Evolutionary conservation across 2,113 vertebrate genomes (phyloP).

Genomic region (Cyphomyrus plagiostoma): DNA sequence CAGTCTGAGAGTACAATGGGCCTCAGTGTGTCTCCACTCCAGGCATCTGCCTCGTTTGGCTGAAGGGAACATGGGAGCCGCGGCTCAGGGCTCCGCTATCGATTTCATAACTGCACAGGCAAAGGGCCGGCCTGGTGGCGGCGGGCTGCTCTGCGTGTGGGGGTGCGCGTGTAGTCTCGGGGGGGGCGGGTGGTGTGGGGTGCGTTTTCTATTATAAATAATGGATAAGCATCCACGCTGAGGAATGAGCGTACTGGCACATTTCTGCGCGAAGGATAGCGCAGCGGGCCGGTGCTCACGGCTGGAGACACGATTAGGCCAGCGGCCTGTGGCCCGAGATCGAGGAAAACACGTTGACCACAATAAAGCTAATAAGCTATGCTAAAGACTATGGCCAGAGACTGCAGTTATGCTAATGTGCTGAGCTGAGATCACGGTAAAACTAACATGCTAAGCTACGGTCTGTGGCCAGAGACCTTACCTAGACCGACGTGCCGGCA

Average conservation of each 20-base stretch:
- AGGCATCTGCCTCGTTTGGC: constrained; percentile 28
- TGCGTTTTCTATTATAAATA: constrained; percentile 26
- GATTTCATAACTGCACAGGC: constrained; percentile 31
- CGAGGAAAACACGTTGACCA: background rate
- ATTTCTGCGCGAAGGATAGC: background rate
- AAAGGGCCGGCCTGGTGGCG: background rate
- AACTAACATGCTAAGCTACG: background rate
- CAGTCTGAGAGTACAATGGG: constrained; percentile 29
- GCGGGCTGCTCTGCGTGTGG: background rate
- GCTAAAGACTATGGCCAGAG: background rate
- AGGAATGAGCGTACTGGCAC: background rate
- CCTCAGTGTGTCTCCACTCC: constrained; percentile 25
- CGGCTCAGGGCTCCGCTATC: constrained; percentile 24
- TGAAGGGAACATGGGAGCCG: constrained; percentile 15
- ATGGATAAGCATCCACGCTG: constrained; percentile 18
- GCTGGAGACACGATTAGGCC: background rate
- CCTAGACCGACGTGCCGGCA: background rate
- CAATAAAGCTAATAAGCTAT: background rate
- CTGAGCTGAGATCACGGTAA: background rate
- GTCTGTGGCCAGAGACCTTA: background rate
- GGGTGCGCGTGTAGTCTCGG: background rate
- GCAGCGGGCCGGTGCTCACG: background rate
- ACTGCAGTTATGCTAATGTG: background rate
- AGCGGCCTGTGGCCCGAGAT: background rate
- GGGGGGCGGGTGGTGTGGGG: background rate